Conservation (phyloP, 2,888 invertebrate genomes). For the Rotaria socialis region DNA sequence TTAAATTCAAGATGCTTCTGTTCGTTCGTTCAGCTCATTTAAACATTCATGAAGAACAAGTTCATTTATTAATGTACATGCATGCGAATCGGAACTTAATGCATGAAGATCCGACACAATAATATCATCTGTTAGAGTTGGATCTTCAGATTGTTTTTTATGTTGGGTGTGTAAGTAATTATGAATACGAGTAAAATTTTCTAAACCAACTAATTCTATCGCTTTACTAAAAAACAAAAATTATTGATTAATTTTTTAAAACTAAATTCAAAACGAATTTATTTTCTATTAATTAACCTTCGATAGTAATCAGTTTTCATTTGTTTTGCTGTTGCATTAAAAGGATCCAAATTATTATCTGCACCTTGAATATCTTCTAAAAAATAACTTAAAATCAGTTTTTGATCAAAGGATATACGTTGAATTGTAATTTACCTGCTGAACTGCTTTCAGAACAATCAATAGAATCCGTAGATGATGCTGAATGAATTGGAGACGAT, state of each 20-base stretch:
- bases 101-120: not conserved
- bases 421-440: not conserved
- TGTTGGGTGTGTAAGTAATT: conserved; percentile 8
- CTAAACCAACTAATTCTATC: not conserved
- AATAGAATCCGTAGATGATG: not conserved
- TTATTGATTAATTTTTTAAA: too few relatives aligned
- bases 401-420: not conserved
- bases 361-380: not conserved
- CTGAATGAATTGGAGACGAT: not conserved
- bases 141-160: not conserved
- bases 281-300: not conserved
- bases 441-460: not conserved
- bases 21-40: conserved; percentile 21
- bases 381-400: not conserved
- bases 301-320: conserved; percentile 12
- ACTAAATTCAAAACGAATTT: too few relatives aligned
- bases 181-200: not conserved
- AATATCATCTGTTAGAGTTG: not conserved
- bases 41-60: not conserved
- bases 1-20: not conserved
- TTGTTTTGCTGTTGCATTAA: not conserved
- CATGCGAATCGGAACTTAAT: not conserved
- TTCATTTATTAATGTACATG: conserved; percentile 29
- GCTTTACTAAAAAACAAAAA: not conserved
- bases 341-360: not conserved